phyloP scores from a whole-genome alignment of 2,797 vertebrate species.

The Echeneis naucrates region DNA sequence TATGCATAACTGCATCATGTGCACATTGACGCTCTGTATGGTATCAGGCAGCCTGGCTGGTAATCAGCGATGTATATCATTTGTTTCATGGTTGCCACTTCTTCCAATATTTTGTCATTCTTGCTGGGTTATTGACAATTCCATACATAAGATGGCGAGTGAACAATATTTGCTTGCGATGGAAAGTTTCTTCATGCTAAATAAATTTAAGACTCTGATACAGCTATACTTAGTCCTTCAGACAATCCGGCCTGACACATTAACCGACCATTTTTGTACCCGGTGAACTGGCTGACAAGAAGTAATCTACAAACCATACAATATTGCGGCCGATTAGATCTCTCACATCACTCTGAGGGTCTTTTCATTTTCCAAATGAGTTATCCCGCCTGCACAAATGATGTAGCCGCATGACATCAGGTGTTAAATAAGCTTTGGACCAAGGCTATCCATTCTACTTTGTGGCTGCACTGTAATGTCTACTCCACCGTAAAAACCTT shows the following conservation, averaged over 20 bases:
- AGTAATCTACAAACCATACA: slow-evolving; percentile 69
- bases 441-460: slow-evolving; percentile 82
- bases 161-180: slow-evolving; percentile 54
- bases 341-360: slow-evolving; percentile 72
- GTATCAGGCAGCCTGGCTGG: background rate
- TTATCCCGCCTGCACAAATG: slow-evolving; percentile 81
- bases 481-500: slow-evolving; percentile 80
- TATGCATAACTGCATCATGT: slow-evolving; percentile 71
- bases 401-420: slow-evolving; percentile 81
- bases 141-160: slow-evolving; percentile 12
- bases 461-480: slow-evolving; percentile 69
- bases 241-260: slow-evolving; percentile 54
- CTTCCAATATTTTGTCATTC: slow-evolving; percentile 26
- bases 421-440: slow-evolving; percentile 84
- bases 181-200: slow-evolving; percentile 49
- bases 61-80: slow-evolving; percentile 37
- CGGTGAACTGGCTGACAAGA: slow-evolving; percentile 62
- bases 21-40: slow-evolving; percentile 8
- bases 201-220: slow-evolving; percentile 32
- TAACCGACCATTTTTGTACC: slow-evolving; percentile 61
- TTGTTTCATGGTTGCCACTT: slow-evolving; percentile 21
- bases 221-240: slow-evolving; percentile 38
- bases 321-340: slow-evolving; percentile 73
- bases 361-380: slow-evolving; percentile 85
- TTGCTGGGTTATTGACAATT: slow-evolving; percentile 21